Evolutionary conservation across 2,888 invertebrate genomes (phyloP), one percentile per base, ranked within the genome.

Genomic region (Brassicogethes aeneus): DNA sequence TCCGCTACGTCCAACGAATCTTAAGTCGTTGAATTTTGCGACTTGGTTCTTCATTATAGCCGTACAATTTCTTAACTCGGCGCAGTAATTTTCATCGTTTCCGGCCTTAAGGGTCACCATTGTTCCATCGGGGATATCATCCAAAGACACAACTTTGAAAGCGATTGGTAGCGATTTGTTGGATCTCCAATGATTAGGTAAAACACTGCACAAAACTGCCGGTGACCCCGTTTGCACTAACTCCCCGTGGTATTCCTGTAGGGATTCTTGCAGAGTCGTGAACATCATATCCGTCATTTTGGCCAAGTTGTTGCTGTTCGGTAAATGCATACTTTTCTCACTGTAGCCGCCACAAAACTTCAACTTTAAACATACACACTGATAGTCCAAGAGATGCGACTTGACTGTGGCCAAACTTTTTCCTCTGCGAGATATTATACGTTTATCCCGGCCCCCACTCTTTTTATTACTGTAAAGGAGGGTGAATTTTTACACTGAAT

Each of bases 11-110:
- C 97, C 97, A 40, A 99, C 95, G 69, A 99, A 99, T 60, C 99
- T 76, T 39, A 99, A 77, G 75, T 99, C 99, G 64, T 94, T 95
- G 75, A 99, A 99, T 72, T 95, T 94, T 23, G 99, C 99, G 52
- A 97, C 90, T 69, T 95, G 92, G 64, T 93, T 93, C 74, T 95
- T 95, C 86, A 97, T 92, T 53, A 92, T 82, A 1, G 97, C 91
- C 3, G 89, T 87, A 60, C 83, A 85, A 67, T 99, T 99, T 55
- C 93, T 75, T 55, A 97, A 69, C 64, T 99, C 97, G 1, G 92
- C 96, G 75, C 91, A 92, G 56, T 80, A 90, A 68, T 97, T 97
- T 70, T 99, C 97, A 60, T 99, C 99, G 69, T 97, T 99, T 29
- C 97, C 97, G 41, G 96, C 97, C 46, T 86, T 80, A 36, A 99